These are phyloP conservation scores for Campaea margaritaria DNA, from an alignment of 2,888 invertebrate genomes.

Conservation along the genomic window DNA sequence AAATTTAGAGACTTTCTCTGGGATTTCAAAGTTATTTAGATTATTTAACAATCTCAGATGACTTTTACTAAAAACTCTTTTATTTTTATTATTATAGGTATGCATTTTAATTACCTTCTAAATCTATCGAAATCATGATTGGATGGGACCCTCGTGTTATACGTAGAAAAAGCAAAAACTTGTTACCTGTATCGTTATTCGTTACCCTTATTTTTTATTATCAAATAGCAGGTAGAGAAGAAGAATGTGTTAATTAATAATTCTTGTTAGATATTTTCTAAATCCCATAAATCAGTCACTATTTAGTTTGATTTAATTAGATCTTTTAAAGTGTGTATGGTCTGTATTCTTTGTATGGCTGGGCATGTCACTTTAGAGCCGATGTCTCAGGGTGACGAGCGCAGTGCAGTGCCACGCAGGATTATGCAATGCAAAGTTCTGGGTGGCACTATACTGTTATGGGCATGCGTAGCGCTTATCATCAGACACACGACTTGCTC, in stretches of 20 bases:
- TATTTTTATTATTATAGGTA: no score
- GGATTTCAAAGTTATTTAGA: constrained; percentile 23
- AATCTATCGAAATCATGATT: constrained; percentile 1
- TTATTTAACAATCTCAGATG: constrained; percentile 8
- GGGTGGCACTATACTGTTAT: no score
- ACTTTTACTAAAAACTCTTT: neutral
- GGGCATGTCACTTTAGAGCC: no score
- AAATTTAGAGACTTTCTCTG: constrained; percentile 22
- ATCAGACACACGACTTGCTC: no score
- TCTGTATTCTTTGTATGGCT: no score
- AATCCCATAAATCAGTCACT: neutral
- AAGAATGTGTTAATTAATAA: constrained; percentile 8
- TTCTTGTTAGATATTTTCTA: neutral
- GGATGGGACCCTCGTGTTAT: neutral
- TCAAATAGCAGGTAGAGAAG: constrained; percentile 6
- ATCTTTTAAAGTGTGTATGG: no score
- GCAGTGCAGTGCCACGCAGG: no score
- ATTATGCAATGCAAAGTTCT: no score
- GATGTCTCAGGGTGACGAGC: no score
- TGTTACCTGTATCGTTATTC: constrained; percentile 8
- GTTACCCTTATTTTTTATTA: constrained; percentile 3
- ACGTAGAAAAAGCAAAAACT: constrained; percentile 5
- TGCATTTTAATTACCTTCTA: no score
- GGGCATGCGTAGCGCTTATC: no score
- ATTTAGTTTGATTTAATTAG: no score